Base-by-base conservation (phyloP, 2,888 invertebrate genomes). In the Ormyrus nitidulus region DNA sequence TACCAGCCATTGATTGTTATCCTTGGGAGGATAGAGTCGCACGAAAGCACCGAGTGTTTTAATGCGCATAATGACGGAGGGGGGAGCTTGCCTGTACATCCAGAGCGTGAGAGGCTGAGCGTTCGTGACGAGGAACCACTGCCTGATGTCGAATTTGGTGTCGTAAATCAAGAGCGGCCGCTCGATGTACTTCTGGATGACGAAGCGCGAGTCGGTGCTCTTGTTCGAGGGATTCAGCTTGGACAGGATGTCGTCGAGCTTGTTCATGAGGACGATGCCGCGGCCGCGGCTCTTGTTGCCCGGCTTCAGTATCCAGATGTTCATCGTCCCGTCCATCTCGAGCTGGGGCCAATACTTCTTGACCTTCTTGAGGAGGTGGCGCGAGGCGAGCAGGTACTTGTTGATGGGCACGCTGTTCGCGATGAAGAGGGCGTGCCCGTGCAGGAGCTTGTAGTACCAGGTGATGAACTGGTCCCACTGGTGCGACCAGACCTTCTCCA, bases 261-360 rank as follows among this genome's bases (percentile, higher is more conserved):
- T 95, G 89, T 96, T 96, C 92, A 96, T 95, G 69, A 98, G 92
- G 66, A 95, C 94, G 83, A 98, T 98, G 70, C 98, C 98, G 86
- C 96, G 93, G 0, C 98, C 98, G 9, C 98, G 93, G 84, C 98
- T 98, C 89, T 97, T 96, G 85, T 97, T 97, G 0, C 98, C 98
- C 0, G 98, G 98, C 89, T 98, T 98, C 80, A 98, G 94, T 83
- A 98, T 98, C 98, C 98, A 98, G 84, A 98, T 94, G 90, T 98
- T 98, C 79, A 94, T 93, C 80, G 94, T 93, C 0, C 98, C 98
- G 89, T 98, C 98, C 83, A 96, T 93, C 54, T 95, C 94, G 84
- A 95, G 93, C 88, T 97, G 97, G 0, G 97, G 96, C 95, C 96
- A 96, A 87, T 93, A 94, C 78, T 93, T 93, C 13, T 92, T 91